Evolutionary conservation across 2,888 invertebrate genomes (phyloP), one percentile per base, ranked within the genome.

Genomic region (Athrips mouffetella): DNA sequence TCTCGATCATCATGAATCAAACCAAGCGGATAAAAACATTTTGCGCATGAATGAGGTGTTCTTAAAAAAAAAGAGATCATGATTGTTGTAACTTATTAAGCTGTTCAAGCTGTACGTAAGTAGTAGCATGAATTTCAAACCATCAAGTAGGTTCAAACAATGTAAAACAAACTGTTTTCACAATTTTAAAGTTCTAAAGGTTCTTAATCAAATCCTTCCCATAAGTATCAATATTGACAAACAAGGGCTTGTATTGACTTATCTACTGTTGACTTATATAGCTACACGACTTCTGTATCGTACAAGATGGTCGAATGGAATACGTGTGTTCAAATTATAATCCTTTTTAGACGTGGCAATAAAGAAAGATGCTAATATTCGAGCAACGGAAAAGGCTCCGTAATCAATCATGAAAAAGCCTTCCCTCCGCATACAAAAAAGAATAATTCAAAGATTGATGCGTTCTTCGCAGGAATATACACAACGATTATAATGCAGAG

Each of bases 381-480:
- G 18, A 6, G 18, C 5, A 40, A 40, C 11, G 40, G 25, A 31
- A 44, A 31, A 44, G 44, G 31, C 13, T 44, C 21, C 8, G 3
- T 8, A 6, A 44, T 44, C 44, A 44, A 44, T 44, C 44, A 44
- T 44, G 11, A 8, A 21, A 44, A 16, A 42, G 15, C 30, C 31
- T 44, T 21, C 30, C 3, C 16, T 10, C 16, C 18, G n/a, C 29
- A 29, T 42, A 18, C 15, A 18, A 29, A 44, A 21, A 44, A 30
- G 21, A 44, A 29, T 3, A 29, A 42, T 29, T 29, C 42, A 29
- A 18, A 42, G 29, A 42, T 42, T 42, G 42, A 42, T 42, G 42
- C 29, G 42, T 29, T 42, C 18, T 42, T 18, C 27, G 42, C 27
- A 29, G 18, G 37, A 37, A 21, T 10, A n/a, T 2, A 8, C 10